These are phyloP conservation scores for Malthinus flaveolus DNA, from an alignment of 2,888 invertebrate species.

Conservation along the genomic window DNA sequence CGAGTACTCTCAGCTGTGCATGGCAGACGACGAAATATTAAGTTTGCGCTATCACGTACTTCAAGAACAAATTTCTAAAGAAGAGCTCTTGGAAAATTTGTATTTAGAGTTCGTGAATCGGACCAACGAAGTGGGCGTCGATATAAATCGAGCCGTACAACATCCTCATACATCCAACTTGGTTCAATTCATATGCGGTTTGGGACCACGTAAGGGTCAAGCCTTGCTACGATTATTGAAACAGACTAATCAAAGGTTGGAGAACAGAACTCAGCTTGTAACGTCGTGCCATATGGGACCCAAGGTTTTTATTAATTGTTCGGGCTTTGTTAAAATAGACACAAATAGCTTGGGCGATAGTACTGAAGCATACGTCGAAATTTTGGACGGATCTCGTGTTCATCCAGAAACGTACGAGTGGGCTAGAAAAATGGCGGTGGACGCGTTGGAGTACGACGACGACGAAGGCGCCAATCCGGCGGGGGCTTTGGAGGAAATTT, in stretches of 20 bases:
- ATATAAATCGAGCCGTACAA: slow-evolving; percentile 90
- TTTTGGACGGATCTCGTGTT: slow-evolving; percentile 94
- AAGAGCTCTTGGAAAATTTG: slow-evolving; percentile 82
- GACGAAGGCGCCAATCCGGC: slow-evolving; percentile 97
- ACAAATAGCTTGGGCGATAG: slow-evolving; percentile 92
- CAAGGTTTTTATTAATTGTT: slow-evolving; percentile 94
- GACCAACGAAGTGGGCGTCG: slow-evolving; percentile 97
- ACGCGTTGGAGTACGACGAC: slow-evolving; percentile 97
- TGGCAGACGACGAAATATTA: slow-evolving; percentile 93
- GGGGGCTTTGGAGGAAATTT: slow-evolving; percentile 94
- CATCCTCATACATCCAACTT: slow-evolving; percentile 85
- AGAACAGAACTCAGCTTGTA: slow-evolving; percentile 93
- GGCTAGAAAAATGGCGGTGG: slow-evolving; percentile 99
- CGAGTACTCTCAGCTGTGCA: slow-evolving; percentile 95
- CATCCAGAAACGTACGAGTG: slow-evolving; percentile 99
- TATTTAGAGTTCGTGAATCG: slow-evolving; percentile 91
- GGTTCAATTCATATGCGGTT: slow-evolving; percentile 95
- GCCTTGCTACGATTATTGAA: slow-evolving; percentile 84
- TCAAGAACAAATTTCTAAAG: slow-evolving; percentile 79
- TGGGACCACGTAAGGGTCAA: slow-evolving; percentile 94
- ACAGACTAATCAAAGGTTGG: slow-evolving; percentile 87
- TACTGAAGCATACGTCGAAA: slow-evolving; percentile 93
- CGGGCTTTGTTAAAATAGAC: slow-evolving; percentile 98
- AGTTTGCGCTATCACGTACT: slow-evolving; percentile 87
- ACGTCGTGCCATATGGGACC: slow-evolving; percentile 97